These are phyloP conservation scores for Entomobrya multifasciata DNA, from an alignment of 2,888 invertebrate genomes.

Conservation along the genomic window DNA sequence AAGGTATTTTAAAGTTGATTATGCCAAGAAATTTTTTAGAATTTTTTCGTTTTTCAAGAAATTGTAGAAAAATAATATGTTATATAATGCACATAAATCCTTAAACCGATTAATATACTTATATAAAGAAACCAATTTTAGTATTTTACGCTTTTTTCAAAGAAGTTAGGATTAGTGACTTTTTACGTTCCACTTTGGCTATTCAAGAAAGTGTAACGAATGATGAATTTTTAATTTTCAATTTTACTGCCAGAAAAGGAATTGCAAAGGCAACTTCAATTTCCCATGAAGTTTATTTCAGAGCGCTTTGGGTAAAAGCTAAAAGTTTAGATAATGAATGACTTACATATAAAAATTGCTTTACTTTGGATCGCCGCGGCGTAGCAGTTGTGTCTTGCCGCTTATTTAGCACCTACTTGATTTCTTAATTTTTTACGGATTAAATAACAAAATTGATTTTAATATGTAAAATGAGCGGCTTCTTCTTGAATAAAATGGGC, in stretches of 20 bases:
- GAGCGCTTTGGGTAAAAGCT: background rate
- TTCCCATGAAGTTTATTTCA: constrained; percentile 7
- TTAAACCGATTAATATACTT: background rate
- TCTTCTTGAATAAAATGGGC: background rate
- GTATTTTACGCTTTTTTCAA: background rate
- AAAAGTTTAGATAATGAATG: too few relatives aligned
- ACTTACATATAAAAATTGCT: too few relatives aligned
- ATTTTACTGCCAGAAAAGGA: constrained; percentile 44
- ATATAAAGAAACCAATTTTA: constrained; percentile 23
- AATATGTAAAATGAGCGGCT: constrained; percentile 9
- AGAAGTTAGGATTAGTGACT: too few relatives aligned
- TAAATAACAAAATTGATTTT: constrained; percentile 24
- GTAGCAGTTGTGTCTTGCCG: background rate
- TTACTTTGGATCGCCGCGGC: too few relatives aligned
- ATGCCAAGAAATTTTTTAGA: background rate
- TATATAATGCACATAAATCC: background rate
- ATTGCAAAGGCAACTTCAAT: constrained; percentile 24
- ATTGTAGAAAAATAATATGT: background rate
- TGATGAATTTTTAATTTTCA: constrained; percentile 52
- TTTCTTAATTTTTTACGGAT: constrained; percentile 32
- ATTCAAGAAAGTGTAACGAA: background rate
- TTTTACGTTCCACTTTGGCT: background rate
- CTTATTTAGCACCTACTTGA: constrained; percentile 28
- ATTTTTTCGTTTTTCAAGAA: background rate
- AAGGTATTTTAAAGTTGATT: background rate